Base-by-base conservation (phyloP, 2,797 vertebrate species). In the Acrocephalus scirpaceus region DNA sequence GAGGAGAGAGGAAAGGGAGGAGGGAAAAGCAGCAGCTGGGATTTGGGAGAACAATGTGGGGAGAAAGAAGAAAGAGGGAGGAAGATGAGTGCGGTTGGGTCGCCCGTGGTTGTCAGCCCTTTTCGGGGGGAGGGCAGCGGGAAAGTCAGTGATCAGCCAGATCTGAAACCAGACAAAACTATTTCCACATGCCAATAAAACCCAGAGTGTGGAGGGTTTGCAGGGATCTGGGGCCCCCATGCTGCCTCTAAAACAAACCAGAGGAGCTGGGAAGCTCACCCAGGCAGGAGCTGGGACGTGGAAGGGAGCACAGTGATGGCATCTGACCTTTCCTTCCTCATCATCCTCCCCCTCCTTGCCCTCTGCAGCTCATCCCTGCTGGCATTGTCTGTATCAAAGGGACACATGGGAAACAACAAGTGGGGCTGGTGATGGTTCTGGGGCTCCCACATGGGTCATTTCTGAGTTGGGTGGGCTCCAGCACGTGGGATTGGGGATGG, bases 101-200 rank as follows among this genome's bases (percentile, higher is more conserved):
- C 2, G 9, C 87, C 44, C 4, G 4, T 17, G 48, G 73, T 56
- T 90, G 88, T 87, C 75, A 78, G 78, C 75, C 83, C 71, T 9
- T 81, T 38, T 48, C 0, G 2, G 90, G 81, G 86, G 91, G 54
- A 65, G 86, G 85, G 65, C 21, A 21, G 51, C 2, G 3, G 65
- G 44, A 58, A 62, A 48, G 53, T 10, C 71, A 85, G 47, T 32
- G 69, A 77, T 26, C 80, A 91, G 85, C 90, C 89, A 91, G 90
- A 92, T 86, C 91, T 80, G 42, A 92, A 92, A 93, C 62, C 95
- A 95, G 75, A 84, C 95, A 81, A 48, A 93, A 86, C 85, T 23
- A 45, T 70, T 96, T 97, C 95, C 94, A 96, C 82, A 94, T 74
- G 95, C 64, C 85, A 69, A 48, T 80, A 96, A 94, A 95, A 94